Conservation (phyloP, 53 echinoderm and acorn worm genomes). For the Zoroaster sp. region DNA sequence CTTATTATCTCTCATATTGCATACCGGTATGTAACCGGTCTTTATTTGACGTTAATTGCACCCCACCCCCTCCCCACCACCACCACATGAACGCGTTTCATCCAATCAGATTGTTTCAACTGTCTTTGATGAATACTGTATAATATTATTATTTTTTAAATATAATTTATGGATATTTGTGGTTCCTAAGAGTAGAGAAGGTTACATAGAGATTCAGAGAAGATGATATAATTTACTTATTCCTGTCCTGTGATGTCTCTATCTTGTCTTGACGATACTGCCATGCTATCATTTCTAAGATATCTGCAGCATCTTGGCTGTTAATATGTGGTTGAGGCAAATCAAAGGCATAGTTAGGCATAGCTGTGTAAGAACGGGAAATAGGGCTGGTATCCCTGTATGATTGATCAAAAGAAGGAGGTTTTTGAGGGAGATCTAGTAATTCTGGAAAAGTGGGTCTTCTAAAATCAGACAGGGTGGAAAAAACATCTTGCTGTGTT, state of each 20-base stretch:
- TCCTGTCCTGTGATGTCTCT: neutral
- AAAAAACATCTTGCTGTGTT: neutral
- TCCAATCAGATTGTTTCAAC: no score
- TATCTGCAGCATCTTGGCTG: conserved; percentile 3
- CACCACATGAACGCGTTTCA: no score
- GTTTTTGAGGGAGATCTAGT: neutral
- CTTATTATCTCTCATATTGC: no score
- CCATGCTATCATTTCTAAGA: conserved; percentile 8
- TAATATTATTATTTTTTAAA: no score
- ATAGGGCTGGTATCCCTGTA: neutral
- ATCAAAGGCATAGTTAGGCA: neutral
- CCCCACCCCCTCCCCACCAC: no score
- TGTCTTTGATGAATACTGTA: no score
- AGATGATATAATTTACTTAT: neutral
- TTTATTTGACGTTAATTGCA: no score
- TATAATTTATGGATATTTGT: no score
- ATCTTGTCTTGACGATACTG: neutral
- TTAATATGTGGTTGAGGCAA: neutral
- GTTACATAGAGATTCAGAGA: no score
- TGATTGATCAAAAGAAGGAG: neutral
- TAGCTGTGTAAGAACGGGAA: neutral
- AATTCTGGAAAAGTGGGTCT: neutral
- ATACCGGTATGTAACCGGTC: no score
- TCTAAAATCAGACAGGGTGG: neutral
- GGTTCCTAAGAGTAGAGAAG: no score